Conservation (phyloP, 2,113 vertebrate genomes). For the Eulacestoma nigropectus region DNA sequence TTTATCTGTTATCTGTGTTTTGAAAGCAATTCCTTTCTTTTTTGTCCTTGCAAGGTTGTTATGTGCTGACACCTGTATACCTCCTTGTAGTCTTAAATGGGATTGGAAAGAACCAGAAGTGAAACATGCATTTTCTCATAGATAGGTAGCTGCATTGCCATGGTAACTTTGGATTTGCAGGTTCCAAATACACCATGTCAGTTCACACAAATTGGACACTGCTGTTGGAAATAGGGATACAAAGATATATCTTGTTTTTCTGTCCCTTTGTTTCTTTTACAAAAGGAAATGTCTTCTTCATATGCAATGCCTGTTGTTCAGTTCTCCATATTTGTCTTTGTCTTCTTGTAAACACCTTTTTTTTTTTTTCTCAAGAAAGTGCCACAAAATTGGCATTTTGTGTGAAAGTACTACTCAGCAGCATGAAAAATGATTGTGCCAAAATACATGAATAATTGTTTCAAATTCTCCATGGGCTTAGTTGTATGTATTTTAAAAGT, state of each 20-base stretch:
- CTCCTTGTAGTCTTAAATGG: neutral
- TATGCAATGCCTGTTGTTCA: neutral
- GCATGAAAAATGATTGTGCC: neutral
- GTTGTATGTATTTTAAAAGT: neutral
- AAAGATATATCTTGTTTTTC: neutral
- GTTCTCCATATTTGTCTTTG: neutral
- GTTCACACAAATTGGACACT: neutral
- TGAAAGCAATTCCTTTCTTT: neutral
- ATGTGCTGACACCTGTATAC: neutral
- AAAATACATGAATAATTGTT: neutral
- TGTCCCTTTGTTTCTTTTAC: neutral
- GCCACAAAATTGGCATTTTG: neutral
- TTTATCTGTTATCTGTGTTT: neutral
- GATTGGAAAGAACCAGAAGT: neutral
- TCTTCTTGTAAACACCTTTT: neutral
- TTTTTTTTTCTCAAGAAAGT: neutral
- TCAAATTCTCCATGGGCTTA: neutral
- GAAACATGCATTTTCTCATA: neutral
- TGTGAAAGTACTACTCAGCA: neutral
- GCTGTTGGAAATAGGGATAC: neutral
- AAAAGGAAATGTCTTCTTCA: neutral
- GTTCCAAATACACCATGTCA: neutral
- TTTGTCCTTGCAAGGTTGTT: neutral
- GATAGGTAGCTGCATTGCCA: conserved; percentile 28
- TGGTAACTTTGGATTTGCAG: conserved; percentile 13